Evolutionary conservation across 2,888 invertebrate species (phyloP), one percentile per base, ranked within the genome.

Genomic region (Teleiodes luculella): DNA sequence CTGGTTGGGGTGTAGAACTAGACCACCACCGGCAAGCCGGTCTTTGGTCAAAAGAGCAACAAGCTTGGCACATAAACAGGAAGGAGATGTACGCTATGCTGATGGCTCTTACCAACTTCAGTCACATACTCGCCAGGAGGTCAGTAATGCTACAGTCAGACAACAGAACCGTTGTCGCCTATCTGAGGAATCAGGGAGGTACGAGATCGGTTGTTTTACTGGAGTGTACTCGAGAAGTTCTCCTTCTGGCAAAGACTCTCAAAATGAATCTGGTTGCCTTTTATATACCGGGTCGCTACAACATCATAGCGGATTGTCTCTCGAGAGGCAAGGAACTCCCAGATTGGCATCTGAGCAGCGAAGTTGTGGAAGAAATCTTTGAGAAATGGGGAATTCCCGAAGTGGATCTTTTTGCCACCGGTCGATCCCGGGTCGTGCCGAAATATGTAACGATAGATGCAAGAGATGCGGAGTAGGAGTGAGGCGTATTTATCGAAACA

Each of bases 231-330:
- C 10, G 33, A n/a, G 11, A 53, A 18, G 10, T 58, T 0, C 30
- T 57, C 2, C 14, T 20, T n/a, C 14, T 55, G 8, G 45, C 50
- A 16, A 14, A 46, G 8, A 3, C n/a, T 1, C 20, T 52, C 3
- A 1, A 55, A 11, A 33, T 52, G 10, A 14, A 14, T n/a, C 6
- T 67, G 2, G 33, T 36, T 1, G n/a, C 61, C 0, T 57, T 57
- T 30, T 64, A 59, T 45, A 43, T 68, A 2, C 68, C 68, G 0
- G 68, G 68, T 0, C 57, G 56, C 0, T 68, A 61, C 68, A 67
- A 68, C 18, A 20, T 53, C 0, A 45, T 59, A 8, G 63, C 66
- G 1, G 68, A 67, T 41, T 2, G 54, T 1, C 52, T 68, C 1
- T 67, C 68, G 0, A 41, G 66, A 11, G n/a, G 24, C 1, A 57